phyloP scores from a whole-genome alignment of 2,888 invertebrate species.

The Pachydiplax longipennis region DNA sequence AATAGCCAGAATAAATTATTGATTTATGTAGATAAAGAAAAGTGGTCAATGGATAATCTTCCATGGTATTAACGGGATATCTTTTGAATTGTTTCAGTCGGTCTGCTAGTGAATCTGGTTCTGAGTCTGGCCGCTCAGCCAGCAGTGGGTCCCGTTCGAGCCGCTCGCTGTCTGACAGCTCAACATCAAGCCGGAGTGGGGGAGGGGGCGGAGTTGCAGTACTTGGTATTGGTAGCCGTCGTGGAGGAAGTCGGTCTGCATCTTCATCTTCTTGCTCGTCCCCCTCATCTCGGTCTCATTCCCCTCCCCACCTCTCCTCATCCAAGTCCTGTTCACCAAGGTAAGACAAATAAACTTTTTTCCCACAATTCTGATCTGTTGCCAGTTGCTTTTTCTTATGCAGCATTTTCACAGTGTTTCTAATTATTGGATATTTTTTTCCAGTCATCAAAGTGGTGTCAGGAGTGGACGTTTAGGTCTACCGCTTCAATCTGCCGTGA shows the following conservation, averaged over 20 bases:
- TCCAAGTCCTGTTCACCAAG: constrained; percentile 56
- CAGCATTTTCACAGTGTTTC: background rate
- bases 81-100: constrained; percentile 47
- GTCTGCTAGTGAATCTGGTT: constrained; percentile 54
- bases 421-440: constrained; percentile 11
- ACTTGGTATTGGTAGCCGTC: constrained; percentile 62
- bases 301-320: constrained; percentile 54
- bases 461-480: constrained; percentile 48
- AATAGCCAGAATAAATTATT: too few species aligned
- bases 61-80: background rate
- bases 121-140: constrained; percentile 54
- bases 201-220: constrained; percentile 19
- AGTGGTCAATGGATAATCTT: too few species aligned
- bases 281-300: constrained; percentile 61
- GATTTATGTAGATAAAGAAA: too few species aligned
- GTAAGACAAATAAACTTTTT: constrained; percentile 55
- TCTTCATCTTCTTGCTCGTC: constrained; percentile 66
- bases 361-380: too few species aligned
- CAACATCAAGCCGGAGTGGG: constrained; percentile 30
- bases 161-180: constrained; percentile 40
- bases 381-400: too few species aligned
- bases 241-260: constrained; percentile 67
- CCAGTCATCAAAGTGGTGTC: constrained; percentile 37
- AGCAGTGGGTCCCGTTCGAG: constrained; percentile 56
- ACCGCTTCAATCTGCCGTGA: constrained; percentile 55